Percentiles rank a stretch among this genome's conserved stretches.
These are phyloP conservation scores for Theretra japonica DNA, from an alignment of 2,888 invertebrate species.

Conservation along the genomic window DNA sequence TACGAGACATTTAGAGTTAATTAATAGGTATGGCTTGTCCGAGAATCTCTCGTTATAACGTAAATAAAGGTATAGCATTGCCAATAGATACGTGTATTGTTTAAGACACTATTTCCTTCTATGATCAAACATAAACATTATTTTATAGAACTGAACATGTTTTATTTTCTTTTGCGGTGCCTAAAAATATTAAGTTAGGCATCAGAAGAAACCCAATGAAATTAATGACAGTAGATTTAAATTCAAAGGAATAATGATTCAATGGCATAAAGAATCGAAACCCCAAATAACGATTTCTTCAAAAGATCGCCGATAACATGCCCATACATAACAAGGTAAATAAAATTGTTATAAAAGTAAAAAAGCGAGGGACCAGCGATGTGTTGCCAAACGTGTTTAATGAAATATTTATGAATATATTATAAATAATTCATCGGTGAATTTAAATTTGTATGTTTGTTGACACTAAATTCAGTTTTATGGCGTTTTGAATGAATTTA, in stretches of 20 bases:
- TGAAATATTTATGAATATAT: constrained; percentile 26
- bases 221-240: not conserved
- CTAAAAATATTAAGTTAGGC: too few relatives aligned
- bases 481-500: constrained; percentile 27
- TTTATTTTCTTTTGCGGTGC: too few relatives aligned
- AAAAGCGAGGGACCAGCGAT: constrained; percentile 8
- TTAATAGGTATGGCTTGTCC: too few relatives aligned
- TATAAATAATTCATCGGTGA: constrained; percentile 41
- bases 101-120: too few relatives aligned
- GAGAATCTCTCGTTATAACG: too few relatives aligned
- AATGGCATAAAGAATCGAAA: constrained; percentile 1
- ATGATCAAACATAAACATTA: too few relatives aligned
- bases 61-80: too few relatives aligned
- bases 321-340: not conserved
- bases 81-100: too few relatives aligned
- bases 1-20: too few relatives aligned
- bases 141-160: too few relatives aligned
- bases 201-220: too few relatives aligned
- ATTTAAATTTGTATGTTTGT: constrained; percentile 39
- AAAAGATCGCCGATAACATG: not conserved
- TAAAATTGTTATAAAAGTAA: constrained; percentile 14
- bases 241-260: not conserved
- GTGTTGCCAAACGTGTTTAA: constrained; percentile 21
- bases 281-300: not conserved
- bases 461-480: constrained; percentile 36